phyloP scores from a whole-genome alignment of 2,888 invertebrate species.

The Ectemnius lituratus region DNA sequence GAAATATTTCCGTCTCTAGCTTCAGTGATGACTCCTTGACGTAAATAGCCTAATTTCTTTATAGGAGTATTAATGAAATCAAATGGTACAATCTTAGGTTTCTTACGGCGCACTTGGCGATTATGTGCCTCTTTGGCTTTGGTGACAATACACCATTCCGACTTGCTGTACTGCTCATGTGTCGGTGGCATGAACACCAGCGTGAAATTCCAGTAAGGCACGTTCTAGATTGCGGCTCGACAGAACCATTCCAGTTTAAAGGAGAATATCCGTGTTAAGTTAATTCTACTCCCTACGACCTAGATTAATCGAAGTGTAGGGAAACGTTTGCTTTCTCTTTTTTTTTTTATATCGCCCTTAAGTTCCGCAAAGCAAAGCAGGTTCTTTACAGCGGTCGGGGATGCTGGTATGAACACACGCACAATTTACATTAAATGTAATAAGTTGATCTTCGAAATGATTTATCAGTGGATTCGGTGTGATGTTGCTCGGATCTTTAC shows the following conservation, averaged over 20 bases:
- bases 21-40: constrained; percentile 85
- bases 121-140: constrained; percentile 30
- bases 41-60: constrained; percentile 22
- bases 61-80: constrained; percentile 47
- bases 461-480: too few relatives aligned
- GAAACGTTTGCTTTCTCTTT: neutral
- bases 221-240: neutral
- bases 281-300: neutral
- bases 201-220: constrained; percentile 5
- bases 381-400: neutral
- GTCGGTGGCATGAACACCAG: neutral
- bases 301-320: neutral
- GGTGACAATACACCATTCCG: constrained; percentile 43
- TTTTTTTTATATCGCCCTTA: neutral
- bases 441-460: too few relatives aligned
- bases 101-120: constrained; percentile 23
- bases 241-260: constrained; percentile 1
- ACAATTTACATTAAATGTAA: neutral
- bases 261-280: neutral
- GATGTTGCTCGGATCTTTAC: too few relatives aligned
- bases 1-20: constrained; percentile 89
- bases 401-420: neutral
- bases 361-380: neutral
- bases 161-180: neutral
- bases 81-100: constrained; percentile 53